These are phyloP conservation scores for Orius insidiosus DNA, from an alignment of 1,140 invertebrate species.

Conservation along the genomic window DNA sequence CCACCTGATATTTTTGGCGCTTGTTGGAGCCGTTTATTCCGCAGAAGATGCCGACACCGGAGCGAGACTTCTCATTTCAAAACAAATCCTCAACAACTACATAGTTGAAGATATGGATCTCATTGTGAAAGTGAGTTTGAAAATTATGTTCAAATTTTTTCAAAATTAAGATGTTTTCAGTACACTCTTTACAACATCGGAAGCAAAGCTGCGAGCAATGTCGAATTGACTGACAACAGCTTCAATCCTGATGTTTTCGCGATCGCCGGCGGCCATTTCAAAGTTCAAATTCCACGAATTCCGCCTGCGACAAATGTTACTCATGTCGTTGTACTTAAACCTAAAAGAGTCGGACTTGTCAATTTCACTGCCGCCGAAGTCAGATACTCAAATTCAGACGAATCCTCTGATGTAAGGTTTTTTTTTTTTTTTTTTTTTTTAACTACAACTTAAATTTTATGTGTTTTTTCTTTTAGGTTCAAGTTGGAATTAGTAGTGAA, in stretches of 20 bases:
- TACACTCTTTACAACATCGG: slow-evolving; percentile 75
- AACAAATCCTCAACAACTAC: slow-evolving; percentile 92
- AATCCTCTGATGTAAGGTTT: slow-evolving; percentile 46
- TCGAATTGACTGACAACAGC: slow-evolving; percentile 71
- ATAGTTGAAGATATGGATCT: slow-evolving; percentile 97
- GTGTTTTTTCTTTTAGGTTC: slow-evolving; percentile 31
- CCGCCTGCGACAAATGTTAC: slow-evolving; percentile 82
- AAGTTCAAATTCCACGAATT: slow-evolving; percentile 71
- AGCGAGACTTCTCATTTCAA: slow-evolving; percentile 60
- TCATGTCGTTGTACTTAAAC: slow-evolving; percentile 81
- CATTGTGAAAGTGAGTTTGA: slow-evolving; percentile 56
- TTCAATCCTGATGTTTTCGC: slow-evolving; percentile 82
- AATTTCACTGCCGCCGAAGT: slow-evolving; percentile 94
- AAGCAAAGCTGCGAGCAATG: slow-evolving; percentile 69
- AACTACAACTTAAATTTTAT: too few relatives aligned
- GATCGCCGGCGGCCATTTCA: slow-evolving; percentile 66
- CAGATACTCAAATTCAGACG: slow-evolving; percentile 68
- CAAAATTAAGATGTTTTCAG: slow-evolving; percentile 24
- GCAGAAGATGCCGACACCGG: slow-evolving; percentile 14
- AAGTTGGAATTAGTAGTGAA: slow-evolving; percentile 80
- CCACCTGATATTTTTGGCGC: too few relatives aligned
- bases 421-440: too few relatives aligned
- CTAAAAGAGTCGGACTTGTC: slow-evolving; percentile 81
- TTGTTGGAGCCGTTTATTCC: too few relatives aligned
- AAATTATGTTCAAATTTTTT: slow-evolving; percentile 7